Evolutionary conservation across 1,140 invertebrate species (phyloP), one percentile per base, ranked within the genome.

Genomic region (Varroa destructor): DNA sequence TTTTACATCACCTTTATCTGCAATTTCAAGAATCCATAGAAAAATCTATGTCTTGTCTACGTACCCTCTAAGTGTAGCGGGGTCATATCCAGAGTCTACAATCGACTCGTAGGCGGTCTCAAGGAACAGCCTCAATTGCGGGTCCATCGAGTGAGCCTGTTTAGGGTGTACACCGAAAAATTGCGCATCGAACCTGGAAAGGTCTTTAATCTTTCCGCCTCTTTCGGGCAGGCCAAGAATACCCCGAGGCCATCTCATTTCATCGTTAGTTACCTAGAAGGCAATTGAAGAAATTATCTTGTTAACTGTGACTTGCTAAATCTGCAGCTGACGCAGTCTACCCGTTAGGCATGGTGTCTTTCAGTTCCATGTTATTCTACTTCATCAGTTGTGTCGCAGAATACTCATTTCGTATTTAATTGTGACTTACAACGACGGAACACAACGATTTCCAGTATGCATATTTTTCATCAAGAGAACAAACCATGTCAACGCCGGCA

Each of bases 81-180:
- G 74, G 12, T 67, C 61, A 46, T 67, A 67, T 83, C 92, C 92
- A 64, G 94, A 89, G 84, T 99, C 95, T 72, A 96, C 83, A 72
- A 97, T 89, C 0, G 91, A 88, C 83, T 98, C 95, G 80, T 96
- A 87, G 1, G 93, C 90, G n/a, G 88, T 78, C 82, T 99, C 95
- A 2, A 98, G 83, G 42, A 98, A 80, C 76, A 97, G 83, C 74
- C 94, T 83, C 55, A 97, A 81, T 79, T 97, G 91, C 3, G 95
- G 94, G 79, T 97, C 94, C 93, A 98, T 97, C 55, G 86, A 84
- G 76, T 95, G 84, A 0, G 93, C 93, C 79, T 97, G 91, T 81
- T 95, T 94, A 0, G 79, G 87, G 78, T 93, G 90, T 5, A 96
- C 90, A 55, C 90, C 90, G 81, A 96, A 96, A 79, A 93, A 95